These are phyloP conservation scores for Aleiodes sp. DNA, from an alignment of 1,140 invertebrate genomes.

Conservation along the genomic window DNA sequence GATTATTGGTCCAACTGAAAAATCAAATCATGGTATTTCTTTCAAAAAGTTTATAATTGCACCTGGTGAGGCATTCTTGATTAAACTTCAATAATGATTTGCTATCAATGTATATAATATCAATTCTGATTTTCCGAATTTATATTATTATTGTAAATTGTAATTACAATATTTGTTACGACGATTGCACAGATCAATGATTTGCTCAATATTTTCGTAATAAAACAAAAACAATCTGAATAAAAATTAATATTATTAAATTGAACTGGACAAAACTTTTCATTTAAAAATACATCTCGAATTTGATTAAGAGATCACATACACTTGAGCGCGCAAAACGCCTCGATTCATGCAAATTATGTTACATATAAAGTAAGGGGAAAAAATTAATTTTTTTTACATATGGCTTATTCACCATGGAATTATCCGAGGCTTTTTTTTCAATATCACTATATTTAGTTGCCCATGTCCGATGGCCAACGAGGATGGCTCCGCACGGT, in stretches of 20 bases:
- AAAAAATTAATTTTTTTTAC: no score
- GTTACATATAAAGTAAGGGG: no score
- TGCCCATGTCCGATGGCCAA: no score
- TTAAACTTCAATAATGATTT: constrained; percentile 75
- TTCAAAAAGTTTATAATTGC: constrained; percentile 73
- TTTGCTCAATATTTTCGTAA: constrained; percentile 29
- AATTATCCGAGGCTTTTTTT: no score
- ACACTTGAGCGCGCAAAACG: no score
- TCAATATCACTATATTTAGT: no score
- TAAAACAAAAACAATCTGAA: not conserved
- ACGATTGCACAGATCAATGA: not conserved
- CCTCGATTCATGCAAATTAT: no score
- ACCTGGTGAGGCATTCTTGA: constrained; percentile 72
- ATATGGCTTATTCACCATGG: no score
- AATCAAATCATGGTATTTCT: constrained; percentile 70
- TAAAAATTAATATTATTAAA: constrained; percentile 7
- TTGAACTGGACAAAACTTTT: no score
- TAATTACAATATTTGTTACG: constrained; percentile 3
- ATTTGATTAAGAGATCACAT: no score
- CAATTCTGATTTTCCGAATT: not conserved
- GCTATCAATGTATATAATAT: not conserved
- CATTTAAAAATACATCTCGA: no score
- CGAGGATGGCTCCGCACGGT: no score
- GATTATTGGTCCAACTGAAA: constrained; percentile 70
- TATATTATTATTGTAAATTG: not conserved